A percentile compares a stretch with the other conserved stretches of the same genome.
phyloP scores from a whole-genome alignment of 2,888 invertebrate species.

The Phyto melanocephala region DNA sequence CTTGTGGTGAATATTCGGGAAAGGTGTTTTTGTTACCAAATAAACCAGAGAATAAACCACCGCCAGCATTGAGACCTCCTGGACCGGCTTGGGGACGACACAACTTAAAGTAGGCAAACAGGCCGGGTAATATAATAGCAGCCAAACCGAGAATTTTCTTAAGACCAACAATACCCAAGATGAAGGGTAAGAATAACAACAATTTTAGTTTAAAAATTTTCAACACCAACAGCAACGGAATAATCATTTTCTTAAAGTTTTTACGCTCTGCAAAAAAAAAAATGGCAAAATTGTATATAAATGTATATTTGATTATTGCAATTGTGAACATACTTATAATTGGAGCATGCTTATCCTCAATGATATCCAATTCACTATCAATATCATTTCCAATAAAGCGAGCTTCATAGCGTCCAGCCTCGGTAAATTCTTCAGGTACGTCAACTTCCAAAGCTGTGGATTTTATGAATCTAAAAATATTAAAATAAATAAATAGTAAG shows the following conservation, averaged over 20 bases:
- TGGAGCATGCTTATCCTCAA: constrained; percentile 89
- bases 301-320: background rate
- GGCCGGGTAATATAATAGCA: constrained; percentile 87
- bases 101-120: constrained; percentile 91
- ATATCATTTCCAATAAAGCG: constrained; percentile 91
- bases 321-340: constrained; percentile 85
- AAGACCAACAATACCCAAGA: constrained; percentile 89
- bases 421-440: constrained; percentile 87
- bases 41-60: constrained; percentile 74
- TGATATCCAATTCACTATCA: constrained; percentile 88
- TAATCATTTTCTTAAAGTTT: constrained; percentile 89
- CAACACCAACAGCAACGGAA: constrained; percentile 88
- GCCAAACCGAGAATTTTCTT: constrained; percentile 90
- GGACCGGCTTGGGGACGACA: constrained; percentile 83
- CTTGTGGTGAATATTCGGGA: constrained; percentile 85
- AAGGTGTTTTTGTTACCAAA: constrained; percentile 77
- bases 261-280: constrained; percentile 84
- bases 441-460: constrained; percentile 88
- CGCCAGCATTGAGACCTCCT: constrained; percentile 78
- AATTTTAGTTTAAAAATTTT: constrained; percentile 92
- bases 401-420: constrained; percentile 86
- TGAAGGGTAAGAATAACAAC: constrained; percentile 88
- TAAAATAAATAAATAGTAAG: too few relatives aligned
- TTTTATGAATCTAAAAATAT: constrained; percentile 83
- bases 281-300: background rate